Percentiles rank a stretch among this genome's conserved stretches.
Conservation (phyloP, 2,113 vertebrate genomes). For the Pteronura brasiliensis region DNA sequence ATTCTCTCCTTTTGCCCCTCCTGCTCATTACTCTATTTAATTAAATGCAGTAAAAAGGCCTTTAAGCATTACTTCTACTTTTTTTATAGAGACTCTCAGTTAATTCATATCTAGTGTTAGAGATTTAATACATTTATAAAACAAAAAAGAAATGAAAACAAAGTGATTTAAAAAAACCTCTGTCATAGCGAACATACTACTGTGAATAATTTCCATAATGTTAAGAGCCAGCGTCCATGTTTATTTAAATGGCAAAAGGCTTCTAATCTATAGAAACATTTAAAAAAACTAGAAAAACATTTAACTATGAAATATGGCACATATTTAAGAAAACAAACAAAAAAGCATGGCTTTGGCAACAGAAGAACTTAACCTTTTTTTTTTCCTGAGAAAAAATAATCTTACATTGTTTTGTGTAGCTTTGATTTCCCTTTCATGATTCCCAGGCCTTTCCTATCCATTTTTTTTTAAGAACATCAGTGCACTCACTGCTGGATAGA, state of each 20-base stretch:
- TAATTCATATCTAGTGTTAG: background rate
- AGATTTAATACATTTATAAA: conserved; percentile 19
- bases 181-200: background rate
- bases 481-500: background rate
- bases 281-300: background rate
- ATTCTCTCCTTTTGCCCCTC: background rate
- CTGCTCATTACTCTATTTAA: background rate
- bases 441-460: background rate
- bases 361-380: background rate
- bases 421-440: conserved; percentile 15
- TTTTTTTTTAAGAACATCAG: background rate
- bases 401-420: background rate
- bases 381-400: background rate
- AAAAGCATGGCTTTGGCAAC: background rate
- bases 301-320: background rate
- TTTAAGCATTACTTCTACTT: background rate
- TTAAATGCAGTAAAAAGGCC: background rate
- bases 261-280: background rate
- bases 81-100: background rate
- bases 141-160: background rate
- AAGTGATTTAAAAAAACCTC: background rate
- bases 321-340: conserved; percentile 9
- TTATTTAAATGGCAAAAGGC: background rate
- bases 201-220: background rate
- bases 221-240: background rate